A percentile compares a stretch with the other conserved stretches of the same genome.
Evolutionary conservation across 2,797 vertebrate species (phyloP).

Genomic region (Coreius guichenoti): DNA sequence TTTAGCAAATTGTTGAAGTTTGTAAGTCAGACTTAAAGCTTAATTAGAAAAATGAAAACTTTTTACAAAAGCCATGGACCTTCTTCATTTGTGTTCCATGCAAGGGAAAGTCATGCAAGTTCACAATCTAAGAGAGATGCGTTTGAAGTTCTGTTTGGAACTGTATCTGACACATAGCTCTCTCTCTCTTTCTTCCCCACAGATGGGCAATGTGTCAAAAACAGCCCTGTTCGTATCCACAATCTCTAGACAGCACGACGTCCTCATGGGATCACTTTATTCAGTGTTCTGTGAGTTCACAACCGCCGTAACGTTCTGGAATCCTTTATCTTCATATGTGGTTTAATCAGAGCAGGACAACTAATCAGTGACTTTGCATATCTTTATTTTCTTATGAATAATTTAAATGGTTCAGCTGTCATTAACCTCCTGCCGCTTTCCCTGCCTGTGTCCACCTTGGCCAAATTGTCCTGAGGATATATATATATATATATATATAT

Average conservation of each 20-base stretch:
- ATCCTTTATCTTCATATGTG: neutral
- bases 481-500: too few species aligned
- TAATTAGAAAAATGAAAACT: neutral
- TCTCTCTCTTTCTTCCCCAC: slow-evolving; percentile 34
- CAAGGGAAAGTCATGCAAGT: neutral
- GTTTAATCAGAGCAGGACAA: neutral
- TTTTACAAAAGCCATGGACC: neutral
- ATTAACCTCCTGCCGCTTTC: neutral
- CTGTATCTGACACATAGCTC: slow-evolving; percentile 4
- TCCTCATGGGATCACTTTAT: slow-evolving; percentile 84
- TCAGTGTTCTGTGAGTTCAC: slow-evolving; percentile 81
- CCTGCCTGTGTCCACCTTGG: neutral
- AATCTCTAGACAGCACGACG: slow-evolving; percentile 81
- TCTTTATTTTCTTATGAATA: slow-evolving; percentile 6
- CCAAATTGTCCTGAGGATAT: neutral
- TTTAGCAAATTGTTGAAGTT: neutral
- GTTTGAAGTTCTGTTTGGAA: slow-evolving; percentile 26
- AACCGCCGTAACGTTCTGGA: neutral
- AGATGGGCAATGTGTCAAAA: slow-evolving; percentile 86
- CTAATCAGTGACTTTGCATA: neutral
- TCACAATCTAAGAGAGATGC: neutral
- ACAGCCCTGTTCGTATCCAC: slow-evolving; percentile 77
- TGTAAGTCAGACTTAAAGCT: neutral
- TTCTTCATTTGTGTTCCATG: neutral
- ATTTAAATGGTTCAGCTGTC: neutral